Base-by-base conservation (phyloP, 2,888 invertebrate genomes). In the Magallana nippona region DNA sequence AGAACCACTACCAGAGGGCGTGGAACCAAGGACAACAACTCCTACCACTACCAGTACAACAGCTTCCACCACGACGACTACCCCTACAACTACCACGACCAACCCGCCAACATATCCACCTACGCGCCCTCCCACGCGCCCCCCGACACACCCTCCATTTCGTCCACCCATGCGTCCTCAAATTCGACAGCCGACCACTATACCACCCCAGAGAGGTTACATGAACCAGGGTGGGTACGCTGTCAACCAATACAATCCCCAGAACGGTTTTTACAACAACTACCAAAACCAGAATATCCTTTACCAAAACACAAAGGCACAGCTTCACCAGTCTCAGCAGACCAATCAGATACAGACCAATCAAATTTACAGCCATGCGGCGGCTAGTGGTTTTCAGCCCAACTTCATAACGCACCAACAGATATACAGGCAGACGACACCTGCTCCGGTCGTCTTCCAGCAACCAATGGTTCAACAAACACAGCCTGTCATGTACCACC, bases 361-460 rank as follows among this genome's bases (percentile, higher is more conserved):
- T 71, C 71, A 71, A 71, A 22, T 71, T 15, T 71, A 71, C 27
- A 71, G 32, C 71, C 71, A 71, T 10, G 32, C 22, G 15, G n/a
- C n/a, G 60, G 60, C 60, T 60, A n/a, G 15, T 8, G 22, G 27
- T 15, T 71, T 22, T 22, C 71, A 71, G 32, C 71, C 71, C 5
- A 71, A 71, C 71, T 71, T 71, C 32, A 32, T 15, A 27, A 71
- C 71, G 15, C 71, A 32, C 10, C 71, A 71, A 71, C 71, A 71
- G 22, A 71, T 71, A 13, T 71, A 71, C 5, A 71, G 11, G 27
- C 71, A 32, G 71, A 71, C 71, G 27, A 71, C 71, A 71, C 71
- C 71, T 27, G 19, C 71, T 15, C 71, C 71, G 10, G 32, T 71
- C 22, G 32, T 71, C 13, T 71, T 15, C 32, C 44, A 78, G 15